A percentile compares a stretch with the other conserved stretches of the same genome.
Conservation (phyloP, 2,888 invertebrate species). For the Microplitis manilae region DNA sequence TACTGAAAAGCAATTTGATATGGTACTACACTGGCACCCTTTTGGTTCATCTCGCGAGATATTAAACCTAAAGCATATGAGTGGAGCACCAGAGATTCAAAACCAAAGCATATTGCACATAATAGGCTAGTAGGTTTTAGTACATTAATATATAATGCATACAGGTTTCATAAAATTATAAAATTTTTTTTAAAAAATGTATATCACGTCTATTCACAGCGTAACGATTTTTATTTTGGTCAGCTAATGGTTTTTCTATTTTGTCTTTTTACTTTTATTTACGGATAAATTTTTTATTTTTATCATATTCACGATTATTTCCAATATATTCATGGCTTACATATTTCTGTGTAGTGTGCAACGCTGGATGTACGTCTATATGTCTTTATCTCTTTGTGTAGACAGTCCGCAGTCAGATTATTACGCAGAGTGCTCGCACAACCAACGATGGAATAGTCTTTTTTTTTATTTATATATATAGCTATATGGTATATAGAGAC, state of each 20-base stretch:
- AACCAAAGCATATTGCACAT: conserved; percentile 9
- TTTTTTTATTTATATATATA: conserved; percentile 14
- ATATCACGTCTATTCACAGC: conserved; percentile 13
- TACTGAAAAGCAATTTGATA: conserved; percentile 62
- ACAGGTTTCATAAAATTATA: not conserved
- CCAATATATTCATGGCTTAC: conserved; percentile 20
- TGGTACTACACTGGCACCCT: conserved; percentile 38
- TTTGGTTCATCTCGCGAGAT: not conserved
- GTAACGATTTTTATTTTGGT: conserved; percentile 8
- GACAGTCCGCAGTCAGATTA: conserved; percentile 30
- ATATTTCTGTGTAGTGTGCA: not conserved
- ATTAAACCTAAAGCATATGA: conserved; percentile 14
- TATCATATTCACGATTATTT: conserved; percentile 30
- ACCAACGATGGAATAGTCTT: conserved; percentile 22
- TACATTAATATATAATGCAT: not conserved
- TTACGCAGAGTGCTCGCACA: conserved; percentile 37
- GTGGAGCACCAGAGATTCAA: not conserved
- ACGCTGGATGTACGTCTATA: not conserved
- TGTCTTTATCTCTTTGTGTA: conserved; percentile 29
- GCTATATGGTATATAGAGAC: not conserved
- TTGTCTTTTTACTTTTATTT: not conserved
- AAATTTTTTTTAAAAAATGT: not conserved
- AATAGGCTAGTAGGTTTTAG: not conserved
- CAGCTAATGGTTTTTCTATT: not conserved
- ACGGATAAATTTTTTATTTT: not conserved